phyloP scores from a whole-genome alignment of 2,888 invertebrate species.

The Sericinus montela region DNA sequence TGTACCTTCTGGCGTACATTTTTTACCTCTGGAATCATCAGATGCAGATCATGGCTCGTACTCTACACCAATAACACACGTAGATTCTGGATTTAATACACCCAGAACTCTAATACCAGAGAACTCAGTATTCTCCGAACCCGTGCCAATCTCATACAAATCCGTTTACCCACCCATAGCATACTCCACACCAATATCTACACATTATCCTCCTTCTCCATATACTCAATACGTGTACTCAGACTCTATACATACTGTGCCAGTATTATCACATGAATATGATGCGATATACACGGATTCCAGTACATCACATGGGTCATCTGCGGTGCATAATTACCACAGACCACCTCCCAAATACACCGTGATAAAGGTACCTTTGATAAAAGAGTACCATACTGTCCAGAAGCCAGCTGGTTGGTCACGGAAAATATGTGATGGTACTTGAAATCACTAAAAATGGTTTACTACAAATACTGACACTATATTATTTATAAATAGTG shows the following conservation, averaged over 20 bases:
- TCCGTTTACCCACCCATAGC: not conserved
- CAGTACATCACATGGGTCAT: not conserved
- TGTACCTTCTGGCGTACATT: not conserved
- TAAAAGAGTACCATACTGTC: conserved; percentile 2
- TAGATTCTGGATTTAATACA: not conserved
- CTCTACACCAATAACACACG: not conserved
- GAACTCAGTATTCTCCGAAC: not conserved
- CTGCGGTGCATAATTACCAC: not conserved
- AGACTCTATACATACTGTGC: not conserved
- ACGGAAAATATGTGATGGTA: too few species aligned
- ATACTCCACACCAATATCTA: not conserved
- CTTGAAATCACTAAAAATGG: too few species aligned
- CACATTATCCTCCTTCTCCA: not conserved
- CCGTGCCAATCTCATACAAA: not conserved
- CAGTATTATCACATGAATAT: not conserved
- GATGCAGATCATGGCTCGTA: too few species aligned
- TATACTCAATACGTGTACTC: not conserved
- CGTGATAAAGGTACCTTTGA: not conserved
- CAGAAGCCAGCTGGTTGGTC: not conserved
- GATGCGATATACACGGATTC: not conserved
- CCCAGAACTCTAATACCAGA: not conserved
- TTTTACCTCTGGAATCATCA: too few species aligned
- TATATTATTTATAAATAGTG: too few species aligned
- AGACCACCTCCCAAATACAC: not conserved
- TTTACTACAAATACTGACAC: too few species aligned